Evolutionary conservation across 2,888 invertebrate species (phyloP), one percentile per base, ranked within the genome.

Genomic region (Patella caerulea): DNA sequence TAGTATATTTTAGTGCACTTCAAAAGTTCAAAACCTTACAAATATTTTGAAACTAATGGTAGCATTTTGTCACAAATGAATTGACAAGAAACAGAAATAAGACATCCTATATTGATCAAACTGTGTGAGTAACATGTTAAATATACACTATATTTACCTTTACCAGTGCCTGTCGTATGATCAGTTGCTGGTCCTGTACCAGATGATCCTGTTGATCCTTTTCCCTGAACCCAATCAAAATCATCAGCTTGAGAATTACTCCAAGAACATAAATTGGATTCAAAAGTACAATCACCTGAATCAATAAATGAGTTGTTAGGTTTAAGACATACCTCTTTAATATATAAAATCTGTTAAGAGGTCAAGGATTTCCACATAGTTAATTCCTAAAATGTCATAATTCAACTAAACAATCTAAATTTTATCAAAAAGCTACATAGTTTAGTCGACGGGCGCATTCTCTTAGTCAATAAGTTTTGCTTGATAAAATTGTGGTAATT

Each of bases 291-390:
- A 73, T 82, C 82, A 15, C 86, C 86, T 85, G 71, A 56, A 75
- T 45, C 45, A 3, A 56, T 24, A 65, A 80, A 85, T 14, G 69
- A 17, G 81, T 72, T 11, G 80, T 56, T 3, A 73, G 0, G 24
- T 55, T n/a, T 73, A 19, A 24, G 0, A 24, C 1, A 52, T 17
- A n/a, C 34, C 17, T n/a, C 45, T 12, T 34, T 97, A 88, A 74
- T 71, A 65, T 84, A 81, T 24, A 54, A 78, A 15, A 52, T 45
- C 54, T 56, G 77, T 45, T 71, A 79, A 15, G 65, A 45, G 12
- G 76, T 83, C 29, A n/a, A 53, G 54, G 55, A n/a, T 9, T 7
- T 59, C 24, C 1, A 84, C 74, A 85, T 84, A 17, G 17, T 19
- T 56, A 14, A 59, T 56, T n/a, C 19, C 17, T 29, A 19, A 45